A percentile compares a stretch with the other conserved stretches of the same genome.
Evolutionary conservation across 35 echinoderm and acorn worm species (phyloP).

Genomic region (Stichopus chloronotus): DNA sequence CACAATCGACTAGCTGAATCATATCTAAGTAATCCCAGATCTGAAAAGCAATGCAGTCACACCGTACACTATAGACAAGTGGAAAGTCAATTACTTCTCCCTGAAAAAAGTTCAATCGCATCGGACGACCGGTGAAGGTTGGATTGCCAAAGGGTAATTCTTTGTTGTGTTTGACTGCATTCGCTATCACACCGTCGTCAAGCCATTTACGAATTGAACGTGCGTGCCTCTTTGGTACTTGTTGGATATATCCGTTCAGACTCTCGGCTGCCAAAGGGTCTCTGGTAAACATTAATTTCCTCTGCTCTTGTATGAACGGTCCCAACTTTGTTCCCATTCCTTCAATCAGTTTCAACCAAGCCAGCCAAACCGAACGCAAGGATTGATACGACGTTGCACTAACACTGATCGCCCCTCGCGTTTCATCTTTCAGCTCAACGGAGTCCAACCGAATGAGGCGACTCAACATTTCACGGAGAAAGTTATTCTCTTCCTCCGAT

Average conservation of each 20-base stretch:
- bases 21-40: constrained; percentile 39
- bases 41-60: neutral
- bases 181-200: constrained; percentile 4
- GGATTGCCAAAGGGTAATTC: neutral
- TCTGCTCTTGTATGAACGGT: constrained; percentile 24
- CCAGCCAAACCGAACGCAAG: constrained; percentile 60
- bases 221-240: constrained; percentile 1
- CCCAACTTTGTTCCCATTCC: neutral
- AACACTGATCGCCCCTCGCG: constrained; percentile 20
- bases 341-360: constrained; percentile 34
- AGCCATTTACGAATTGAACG: constrained; percentile 25
- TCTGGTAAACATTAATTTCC: neutral
- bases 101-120: neutral
- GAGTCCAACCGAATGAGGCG: constrained; percentile 6
- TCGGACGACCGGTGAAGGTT: neutral
- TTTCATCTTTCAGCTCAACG: neutral
- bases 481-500: constrained; percentile 39
- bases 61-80: neutral
- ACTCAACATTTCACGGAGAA: constrained; percentile 25
- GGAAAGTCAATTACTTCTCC: neutral
- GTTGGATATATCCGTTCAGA: neutral
- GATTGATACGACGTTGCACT: neutral
- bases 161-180: neutral
- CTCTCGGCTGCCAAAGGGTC: neutral
- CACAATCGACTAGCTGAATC: neutral